Evolutionary conservation across 2,888 invertebrate genomes (phyloP).

Genomic region (Plebejus argus): DNA sequence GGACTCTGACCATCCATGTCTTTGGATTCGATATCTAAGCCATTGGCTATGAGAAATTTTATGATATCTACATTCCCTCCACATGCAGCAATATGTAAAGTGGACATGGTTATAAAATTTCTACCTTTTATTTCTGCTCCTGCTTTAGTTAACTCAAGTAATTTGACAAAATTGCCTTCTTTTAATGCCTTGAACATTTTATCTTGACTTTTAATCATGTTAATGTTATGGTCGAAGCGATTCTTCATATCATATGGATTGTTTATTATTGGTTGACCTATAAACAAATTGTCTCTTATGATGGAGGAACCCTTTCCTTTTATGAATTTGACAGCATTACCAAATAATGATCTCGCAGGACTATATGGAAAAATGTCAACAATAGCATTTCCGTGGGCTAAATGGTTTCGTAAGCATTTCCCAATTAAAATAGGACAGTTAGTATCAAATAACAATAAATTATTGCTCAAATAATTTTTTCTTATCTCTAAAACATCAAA

Average conservation of each 20-base stretch:
- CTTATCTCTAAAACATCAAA: slow-evolving; percentile 14
- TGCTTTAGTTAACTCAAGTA: background rate
- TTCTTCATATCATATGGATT: background rate
- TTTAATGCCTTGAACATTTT: slow-evolving; percentile 7
- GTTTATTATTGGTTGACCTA: slow-evolving; percentile 6
- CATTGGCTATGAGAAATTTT: slow-evolving; percentile 29
- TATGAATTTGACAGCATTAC: slow-evolving; percentile 7
- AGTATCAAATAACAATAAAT: slow-evolving; percentile 18
- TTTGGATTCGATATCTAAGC: slow-evolving; percentile 27
- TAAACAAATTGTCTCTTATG: background rate
- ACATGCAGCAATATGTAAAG: slow-evolving; percentile 29
- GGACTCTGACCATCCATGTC: slow-evolving; percentile 25
- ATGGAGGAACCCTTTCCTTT: background rate
- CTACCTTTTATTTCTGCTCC: slow-evolving; percentile 28
- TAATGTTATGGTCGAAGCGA: background rate
- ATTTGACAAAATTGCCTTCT: slow-evolving; percentile 10
- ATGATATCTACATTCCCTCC: slow-evolving; percentile 26
- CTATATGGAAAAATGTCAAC: slow-evolving; percentile 15
- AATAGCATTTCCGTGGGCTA: slow-evolving; percentile 23
- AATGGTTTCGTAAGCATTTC: slow-evolving; percentile 16
- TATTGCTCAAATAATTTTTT: slow-evolving; percentile 14
- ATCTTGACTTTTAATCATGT: background rate
- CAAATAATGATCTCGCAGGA: background rate
- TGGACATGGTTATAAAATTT: background rate
- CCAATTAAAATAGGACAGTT: slow-evolving; percentile 5